These are phyloP conservation scores for Ceratosolen fusciceps DNA, from an alignment of 1,140 invertebrate species.

Conservation along the genomic window DNA sequence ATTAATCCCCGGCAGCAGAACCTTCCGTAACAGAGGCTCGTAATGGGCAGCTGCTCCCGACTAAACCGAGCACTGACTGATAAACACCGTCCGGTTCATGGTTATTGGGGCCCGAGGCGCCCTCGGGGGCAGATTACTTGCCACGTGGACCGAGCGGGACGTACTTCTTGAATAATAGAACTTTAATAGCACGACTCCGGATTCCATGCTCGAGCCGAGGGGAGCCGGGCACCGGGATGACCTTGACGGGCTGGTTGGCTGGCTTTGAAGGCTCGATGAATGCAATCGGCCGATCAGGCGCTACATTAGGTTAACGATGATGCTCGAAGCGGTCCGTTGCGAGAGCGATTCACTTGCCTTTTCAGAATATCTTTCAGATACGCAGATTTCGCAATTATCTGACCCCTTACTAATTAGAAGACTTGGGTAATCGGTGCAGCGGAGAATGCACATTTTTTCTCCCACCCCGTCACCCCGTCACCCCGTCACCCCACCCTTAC, in stretches of 20 bases:
- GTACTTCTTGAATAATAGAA: not conserved
- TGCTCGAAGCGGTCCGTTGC: too few relatives aligned
- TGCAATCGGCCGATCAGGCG: not conserved
- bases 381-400: not conserved
- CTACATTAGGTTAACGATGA: too few relatives aligned
- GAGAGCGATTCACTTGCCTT: too few relatives aligned
- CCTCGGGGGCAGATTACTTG: not conserved
- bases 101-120: not conserved
- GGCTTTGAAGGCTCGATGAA: not conserved
- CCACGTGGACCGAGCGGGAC: not conserved
- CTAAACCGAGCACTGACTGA: slow-evolving; percentile 21
- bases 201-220: not conserved
- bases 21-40: not conserved
- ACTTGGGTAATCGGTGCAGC: not conserved
- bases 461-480: too few relatives aligned
- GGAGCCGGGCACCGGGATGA: not conserved
- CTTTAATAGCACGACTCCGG: too few relatives aligned
- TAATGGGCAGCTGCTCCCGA: slow-evolving; percentile 22
- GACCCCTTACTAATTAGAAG: not conserved
- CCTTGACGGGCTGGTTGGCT: slow-evolving; percentile 19
- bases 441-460: not conserved
- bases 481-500: too few relatives aligned
- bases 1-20: too few relatives aligned
- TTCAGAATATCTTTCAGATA: too few relatives aligned
- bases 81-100: not conserved